phyloP scores from a whole-genome alignment of 2,113 vertebrate species.

The Potamarius usumacintae region DNA sequence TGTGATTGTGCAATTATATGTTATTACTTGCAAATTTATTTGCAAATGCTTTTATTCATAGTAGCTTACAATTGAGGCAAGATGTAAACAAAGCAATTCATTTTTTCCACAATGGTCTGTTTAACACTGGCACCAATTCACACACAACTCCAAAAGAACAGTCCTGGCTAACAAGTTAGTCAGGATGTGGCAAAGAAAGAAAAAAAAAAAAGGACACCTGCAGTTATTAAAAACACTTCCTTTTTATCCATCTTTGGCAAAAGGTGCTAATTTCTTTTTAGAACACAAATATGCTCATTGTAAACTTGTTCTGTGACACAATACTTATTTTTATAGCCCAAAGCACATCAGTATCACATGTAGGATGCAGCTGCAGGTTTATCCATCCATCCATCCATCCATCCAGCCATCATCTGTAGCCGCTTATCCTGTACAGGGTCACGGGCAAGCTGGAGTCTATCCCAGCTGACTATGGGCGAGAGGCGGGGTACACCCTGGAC shows the following conservation, averaged over 20 bases:
- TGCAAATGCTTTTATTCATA: not conserved
- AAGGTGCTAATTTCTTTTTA: not conserved
- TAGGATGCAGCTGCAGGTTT: not conserved
- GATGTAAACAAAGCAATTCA: not conserved
- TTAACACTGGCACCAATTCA: not conserved
- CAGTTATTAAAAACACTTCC: not conserved
- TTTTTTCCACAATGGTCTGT: not conserved
- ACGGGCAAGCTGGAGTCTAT: too few species aligned
- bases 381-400: not conserved
- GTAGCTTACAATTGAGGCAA: not conserved
- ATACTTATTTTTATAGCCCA: not conserved
- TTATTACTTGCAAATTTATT: not conserved
- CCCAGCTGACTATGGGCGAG: too few species aligned
- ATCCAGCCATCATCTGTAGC: too few species aligned
- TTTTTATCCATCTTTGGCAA: not conserved
- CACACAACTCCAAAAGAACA: not conserved
- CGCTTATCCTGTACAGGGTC: too few species aligned
- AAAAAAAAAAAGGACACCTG: not conserved
- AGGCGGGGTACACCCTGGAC: too few species aligned
- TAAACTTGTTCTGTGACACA: not conserved
- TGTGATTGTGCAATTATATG: not conserved
- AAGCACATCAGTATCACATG: not conserved
- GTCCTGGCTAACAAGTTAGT: not conserved
- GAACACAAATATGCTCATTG: not conserved
- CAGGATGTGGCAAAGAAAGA: not conserved